Evolutionary conservation across 2,888 invertebrate species (phyloP), one percentile per base, ranked within the genome.

Genomic region (Apodemia hepburni): DNA sequence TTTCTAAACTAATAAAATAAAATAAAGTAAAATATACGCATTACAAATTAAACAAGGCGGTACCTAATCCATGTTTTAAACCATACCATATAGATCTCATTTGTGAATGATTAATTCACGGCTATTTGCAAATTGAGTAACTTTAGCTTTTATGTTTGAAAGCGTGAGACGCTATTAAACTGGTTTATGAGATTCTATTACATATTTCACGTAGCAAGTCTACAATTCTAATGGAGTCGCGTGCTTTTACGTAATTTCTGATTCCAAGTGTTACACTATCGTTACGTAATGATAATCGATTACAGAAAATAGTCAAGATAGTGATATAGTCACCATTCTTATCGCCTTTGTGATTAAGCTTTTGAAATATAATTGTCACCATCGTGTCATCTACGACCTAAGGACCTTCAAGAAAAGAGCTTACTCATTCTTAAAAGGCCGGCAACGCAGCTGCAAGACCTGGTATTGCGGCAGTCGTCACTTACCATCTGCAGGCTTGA

Each of bases 211-310:
- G 45, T 54, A 49, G 64, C 63, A 51, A 38, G 66, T 70, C 67
- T 66, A 64, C 66, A 67, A 65, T 70, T 68, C 66, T 64, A 65
- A 70, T 67, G 59, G 63, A 66, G 64, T 66, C 65, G 59, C 63
- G 64, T 64, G 61, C 59, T 62, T 59, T 68, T 68, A 64, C 67
- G 66, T 58, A 68, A 70, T 66, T 69, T 65, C 15, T 54, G 54
- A 66, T 61, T 64, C 64, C 62, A 64, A 61, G 62, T 63, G 61
- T 54, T 64, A 62, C 61, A 65, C 61, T 64, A 63, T 63, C 54
- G 63, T 68, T 66, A 64, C 61, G 61, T 61, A 68, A 68, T 59
- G 59, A 62, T 64, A 61, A 63, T 59, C 61, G 64, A 58, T 64
- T 27, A 27, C 27, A 54, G 54, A 27, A 54, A 54, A 54, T 15